Evolutionary conservation across 2,113 vertebrate species (phyloP).

Genomic region (Lathamus discolor): DNA sequence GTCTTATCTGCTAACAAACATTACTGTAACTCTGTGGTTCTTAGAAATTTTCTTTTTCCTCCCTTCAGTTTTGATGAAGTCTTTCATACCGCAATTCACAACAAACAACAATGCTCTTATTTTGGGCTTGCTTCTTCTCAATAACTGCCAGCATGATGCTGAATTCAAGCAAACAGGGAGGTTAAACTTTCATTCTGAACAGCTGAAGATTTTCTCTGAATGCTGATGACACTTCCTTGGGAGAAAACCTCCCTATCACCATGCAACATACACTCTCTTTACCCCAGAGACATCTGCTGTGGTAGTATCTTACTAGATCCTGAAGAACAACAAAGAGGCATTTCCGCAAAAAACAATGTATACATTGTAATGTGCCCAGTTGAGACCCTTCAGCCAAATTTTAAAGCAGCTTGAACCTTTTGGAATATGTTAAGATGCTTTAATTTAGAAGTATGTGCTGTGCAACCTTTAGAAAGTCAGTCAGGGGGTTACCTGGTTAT

Average conservation of each 20-base stretch:
- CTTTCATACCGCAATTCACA: not conserved
- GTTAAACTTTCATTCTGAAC: conserved; percentile 43
- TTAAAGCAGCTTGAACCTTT: not conserved
- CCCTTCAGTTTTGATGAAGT: not conserved
- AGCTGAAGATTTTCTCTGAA: conserved; percentile 32
- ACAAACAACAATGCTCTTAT: not conserved
- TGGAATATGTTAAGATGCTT: not conserved
- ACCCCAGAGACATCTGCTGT: not conserved
- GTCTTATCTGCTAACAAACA: not conserved
- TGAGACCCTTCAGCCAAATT: not conserved
- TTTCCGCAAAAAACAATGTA: not conserved
- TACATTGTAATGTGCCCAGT: fast-evolving
- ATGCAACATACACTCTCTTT: not conserved
- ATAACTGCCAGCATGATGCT: not conserved
- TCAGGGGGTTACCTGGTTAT: not conserved
- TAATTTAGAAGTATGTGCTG: not conserved
- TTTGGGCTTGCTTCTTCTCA: not conserved
- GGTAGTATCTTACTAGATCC: not conserved
- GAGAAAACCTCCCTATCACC: not conserved
- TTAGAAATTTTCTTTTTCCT: not conserved
- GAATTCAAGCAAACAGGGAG: not conserved
- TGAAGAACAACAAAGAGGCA: not conserved
- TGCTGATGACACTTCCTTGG: not conserved
- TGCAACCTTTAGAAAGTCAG: not conserved
- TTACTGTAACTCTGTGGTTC: not conserved